phyloP scores from a whole-genome alignment of 2,888 invertebrate species.

The Mactromeris polynyma region DNA sequence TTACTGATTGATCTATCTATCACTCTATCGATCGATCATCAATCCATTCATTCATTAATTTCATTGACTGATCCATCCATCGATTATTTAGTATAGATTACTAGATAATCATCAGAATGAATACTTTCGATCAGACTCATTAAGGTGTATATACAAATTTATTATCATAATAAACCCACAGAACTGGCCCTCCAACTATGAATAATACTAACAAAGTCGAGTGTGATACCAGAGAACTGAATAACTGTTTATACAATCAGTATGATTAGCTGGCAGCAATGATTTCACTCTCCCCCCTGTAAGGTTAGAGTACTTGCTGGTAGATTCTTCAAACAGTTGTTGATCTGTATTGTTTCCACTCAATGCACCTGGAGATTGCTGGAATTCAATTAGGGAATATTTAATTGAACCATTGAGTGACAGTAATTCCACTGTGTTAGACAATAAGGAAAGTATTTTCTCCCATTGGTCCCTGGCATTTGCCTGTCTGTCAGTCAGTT shows the following conservation, averaged over 20 bases:
- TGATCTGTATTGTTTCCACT: neutral
- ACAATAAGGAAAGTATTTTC: too few species aligned
- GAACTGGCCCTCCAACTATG: neutral
- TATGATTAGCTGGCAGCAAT: neutral
- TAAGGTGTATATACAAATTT: neutral
- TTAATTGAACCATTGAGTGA: too few species aligned
- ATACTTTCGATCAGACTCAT: neutral
- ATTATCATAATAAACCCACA: neutral
- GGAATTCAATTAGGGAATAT: neutral
- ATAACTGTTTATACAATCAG: conserved; percentile 1
- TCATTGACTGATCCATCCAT: too few species aligned
- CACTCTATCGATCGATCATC: neutral
- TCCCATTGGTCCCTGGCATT: too few species aligned
- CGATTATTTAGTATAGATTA: neutral
- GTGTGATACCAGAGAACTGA: neutral
- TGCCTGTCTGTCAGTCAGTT: too few species aligned
- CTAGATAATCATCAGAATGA: neutral
- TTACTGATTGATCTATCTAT: neutral
- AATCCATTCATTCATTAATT: too few species aligned
- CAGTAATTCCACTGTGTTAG: too few species aligned
- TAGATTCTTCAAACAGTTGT: neutral
- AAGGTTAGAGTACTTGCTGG: neutral
- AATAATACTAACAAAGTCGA: neutral
- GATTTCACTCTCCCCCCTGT: neutral
- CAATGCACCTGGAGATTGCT: neutral